Percentiles rank a stretch among this genome's conserved stretches.
phyloP scores from a whole-genome alignment of 2,888 invertebrate genomes.

The Lobophora halterata region DNA sequence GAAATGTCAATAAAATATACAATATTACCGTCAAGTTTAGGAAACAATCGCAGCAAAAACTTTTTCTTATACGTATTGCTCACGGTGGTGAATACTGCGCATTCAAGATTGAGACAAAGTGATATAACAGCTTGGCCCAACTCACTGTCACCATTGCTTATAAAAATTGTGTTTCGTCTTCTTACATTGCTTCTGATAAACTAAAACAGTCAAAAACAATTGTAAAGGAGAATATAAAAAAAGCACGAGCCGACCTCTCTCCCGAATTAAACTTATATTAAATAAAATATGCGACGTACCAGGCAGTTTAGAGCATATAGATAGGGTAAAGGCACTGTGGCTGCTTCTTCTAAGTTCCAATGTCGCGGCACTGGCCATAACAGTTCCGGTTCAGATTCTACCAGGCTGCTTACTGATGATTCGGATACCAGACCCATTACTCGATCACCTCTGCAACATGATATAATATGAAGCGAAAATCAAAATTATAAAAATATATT shows the following conservation, averaged over 20 bases:
- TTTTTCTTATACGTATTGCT: constrained; percentile 21
- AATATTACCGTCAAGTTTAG: constrained; percentile 17
- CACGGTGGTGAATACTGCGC: constrained; percentile 24
- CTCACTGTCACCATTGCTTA: constrained; percentile 20
- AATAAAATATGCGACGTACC: constrained; percentile 24
- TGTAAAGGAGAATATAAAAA: too few relatives aligned
- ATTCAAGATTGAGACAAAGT: constrained; percentile 12
- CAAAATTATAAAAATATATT: too few relatives aligned
- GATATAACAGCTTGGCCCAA: constrained; percentile 28
- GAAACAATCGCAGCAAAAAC: constrained; percentile 10
- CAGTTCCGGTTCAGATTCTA: constrained; percentile 65
- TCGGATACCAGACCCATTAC: constrained; percentile 80
- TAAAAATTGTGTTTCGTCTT: constrained; percentile 13
- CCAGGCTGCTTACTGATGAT: constrained; percentile 73
- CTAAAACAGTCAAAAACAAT: too few relatives aligned
- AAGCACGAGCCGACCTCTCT: too few relatives aligned
- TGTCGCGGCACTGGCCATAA: constrained; percentile 82
- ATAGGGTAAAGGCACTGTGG: constrained; percentile 86
- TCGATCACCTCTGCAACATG: constrained; percentile 58
- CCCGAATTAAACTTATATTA: too few relatives aligned
- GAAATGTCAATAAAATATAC: neutral
- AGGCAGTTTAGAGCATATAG: constrained; percentile 57
- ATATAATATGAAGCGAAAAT: too few relatives aligned
- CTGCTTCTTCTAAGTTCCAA: constrained; percentile 84
- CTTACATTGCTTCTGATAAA: constrained; percentile 1